Percentiles rank a stretch among this genome's conserved stretches.
These are phyloP conservation scores for Pseudochirops cupreus DNA, from an alignment of 2,797 vertebrate genomes.

Conservation along the genomic window DNA sequence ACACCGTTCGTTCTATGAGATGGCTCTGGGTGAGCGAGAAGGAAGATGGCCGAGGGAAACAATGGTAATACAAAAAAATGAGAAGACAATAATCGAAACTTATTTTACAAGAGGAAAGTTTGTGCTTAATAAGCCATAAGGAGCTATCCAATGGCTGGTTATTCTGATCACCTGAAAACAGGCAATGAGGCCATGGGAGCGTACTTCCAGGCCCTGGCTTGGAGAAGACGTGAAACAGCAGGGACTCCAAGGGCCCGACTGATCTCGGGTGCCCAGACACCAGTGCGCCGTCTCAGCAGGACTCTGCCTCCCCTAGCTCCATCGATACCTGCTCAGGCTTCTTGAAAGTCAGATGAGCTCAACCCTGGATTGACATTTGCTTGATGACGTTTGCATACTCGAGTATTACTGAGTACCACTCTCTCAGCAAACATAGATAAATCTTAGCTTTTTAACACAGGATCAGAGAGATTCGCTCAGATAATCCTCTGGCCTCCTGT, in stretches of 20 bases:
- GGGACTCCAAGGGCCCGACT: not conserved
- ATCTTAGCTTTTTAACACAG: not conserved
- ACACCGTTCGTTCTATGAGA: no score
- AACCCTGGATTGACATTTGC: not conserved
- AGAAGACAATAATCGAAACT: not conserved
- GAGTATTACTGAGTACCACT: not conserved
- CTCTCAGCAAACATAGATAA: not conserved
- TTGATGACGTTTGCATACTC: not conserved
- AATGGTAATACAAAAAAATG: not conserved
- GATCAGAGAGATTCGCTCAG: not conserved
- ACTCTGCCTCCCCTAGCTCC: not conserved
- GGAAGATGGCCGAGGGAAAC: not conserved
- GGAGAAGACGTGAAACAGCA: not conserved
- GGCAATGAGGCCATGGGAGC: rapidly evolving
- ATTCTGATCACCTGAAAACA: not conserved
- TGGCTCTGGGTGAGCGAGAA: not conserved
- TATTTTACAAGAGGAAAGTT: not conserved
- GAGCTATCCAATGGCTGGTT: not conserved
- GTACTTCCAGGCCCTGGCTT: not conserved
- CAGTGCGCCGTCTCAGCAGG: not conserved
- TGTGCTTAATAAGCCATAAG: not conserved
- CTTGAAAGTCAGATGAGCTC: not conserved
- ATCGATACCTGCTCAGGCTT: not conserved
- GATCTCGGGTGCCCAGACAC: not conserved
- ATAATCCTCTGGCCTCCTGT: not conserved